A percentile compares a stretch with the other conserved stretches of the same genome.
Conservation (phyloP, 2,113 vertebrate genomes). For the Serilophus lunatus region DNA sequence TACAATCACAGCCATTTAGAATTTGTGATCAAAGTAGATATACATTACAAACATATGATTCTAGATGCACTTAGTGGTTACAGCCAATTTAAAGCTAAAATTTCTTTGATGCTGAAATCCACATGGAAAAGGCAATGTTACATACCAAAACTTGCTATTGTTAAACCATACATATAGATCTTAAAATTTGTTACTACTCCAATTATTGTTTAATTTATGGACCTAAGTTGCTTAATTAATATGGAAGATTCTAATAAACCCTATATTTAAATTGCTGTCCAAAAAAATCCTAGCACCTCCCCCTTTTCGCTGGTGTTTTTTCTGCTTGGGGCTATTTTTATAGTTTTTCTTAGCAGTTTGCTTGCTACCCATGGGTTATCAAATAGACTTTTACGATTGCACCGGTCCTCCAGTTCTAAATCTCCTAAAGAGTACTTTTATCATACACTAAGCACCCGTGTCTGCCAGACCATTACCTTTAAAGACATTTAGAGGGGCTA, state of each 20-base stretch:
- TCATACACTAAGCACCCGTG: background rate
- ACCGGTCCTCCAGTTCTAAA: background rate
- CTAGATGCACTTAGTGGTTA: background rate
- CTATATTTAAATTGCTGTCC: background rate
- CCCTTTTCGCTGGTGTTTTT: background rate
- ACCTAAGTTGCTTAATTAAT: background rate
- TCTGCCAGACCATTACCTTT: background rate
- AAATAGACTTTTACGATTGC: background rate
- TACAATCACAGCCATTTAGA: background rate
- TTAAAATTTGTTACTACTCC: background rate
- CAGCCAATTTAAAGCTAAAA: background rate
- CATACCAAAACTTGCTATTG: background rate
- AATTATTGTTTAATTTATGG: background rate
- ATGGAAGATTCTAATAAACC: background rate
- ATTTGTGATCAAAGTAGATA: background rate
- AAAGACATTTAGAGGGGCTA: background rate
- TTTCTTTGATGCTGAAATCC: background rate
- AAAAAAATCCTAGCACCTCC: background rate
- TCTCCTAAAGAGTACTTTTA: background rate
- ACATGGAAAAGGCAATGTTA: background rate
- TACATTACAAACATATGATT: background rate
- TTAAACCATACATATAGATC: background rate
- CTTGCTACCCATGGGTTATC: background rate
- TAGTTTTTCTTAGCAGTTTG: background rate
- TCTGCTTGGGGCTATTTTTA: background rate